These are phyloP conservation scores for Hirtodrosophila duncani DNA, from an alignment of 2,888 invertebrate species.

Conservation along the genomic window DNA sequence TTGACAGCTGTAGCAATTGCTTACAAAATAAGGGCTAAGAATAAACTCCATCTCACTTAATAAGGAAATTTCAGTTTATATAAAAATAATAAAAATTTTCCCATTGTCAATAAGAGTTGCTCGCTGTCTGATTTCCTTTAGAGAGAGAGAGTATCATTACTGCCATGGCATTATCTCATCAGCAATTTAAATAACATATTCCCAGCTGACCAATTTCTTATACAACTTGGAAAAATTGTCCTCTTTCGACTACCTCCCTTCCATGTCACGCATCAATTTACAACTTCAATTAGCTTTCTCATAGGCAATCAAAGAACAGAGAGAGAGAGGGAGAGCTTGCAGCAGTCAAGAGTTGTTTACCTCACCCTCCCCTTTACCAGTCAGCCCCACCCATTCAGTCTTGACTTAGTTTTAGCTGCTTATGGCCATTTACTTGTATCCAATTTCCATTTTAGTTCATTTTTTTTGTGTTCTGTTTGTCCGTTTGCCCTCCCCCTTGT, in stretches of 20 bases:
- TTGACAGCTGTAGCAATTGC: too few relatives aligned
- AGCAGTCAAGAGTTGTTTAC: slow-evolving; percentile 7
- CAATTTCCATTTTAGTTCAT: slow-evolving; percentile 53
- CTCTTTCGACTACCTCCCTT: neutral
- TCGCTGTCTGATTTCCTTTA: too few relatives aligned
- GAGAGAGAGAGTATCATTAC: too few relatives aligned
- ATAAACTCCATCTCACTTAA: too few relatives aligned
- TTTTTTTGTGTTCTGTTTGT: neutral
- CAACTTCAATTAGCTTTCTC: slow-evolving; percentile 27
- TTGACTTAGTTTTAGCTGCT: slow-evolving; percentile 38
- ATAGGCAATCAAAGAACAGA: slow-evolving; percentile 4
- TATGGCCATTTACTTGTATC: slow-evolving; percentile 38
- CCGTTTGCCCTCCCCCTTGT: neutral
- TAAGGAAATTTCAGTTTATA: too few relatives aligned
- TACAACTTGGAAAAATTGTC: too few relatives aligned
- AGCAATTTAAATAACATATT: slow-evolving; percentile 35
- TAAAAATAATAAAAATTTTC: too few relatives aligned
- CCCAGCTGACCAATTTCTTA: neutral
- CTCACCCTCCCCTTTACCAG: slow-evolving; percentile 4
- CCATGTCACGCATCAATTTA: slow-evolving; percentile 5
- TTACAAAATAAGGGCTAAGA: too few relatives aligned
- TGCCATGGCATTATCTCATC: too few relatives aligned
- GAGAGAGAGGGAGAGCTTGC: neutral
- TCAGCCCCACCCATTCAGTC: slow-evolving; percentile 6
- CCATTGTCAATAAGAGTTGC: too few relatives aligned